phyloP scores from a whole-genome alignment of 1,140 invertebrate genomes.

The Pseudomyrmex flavicornis region DNA sequence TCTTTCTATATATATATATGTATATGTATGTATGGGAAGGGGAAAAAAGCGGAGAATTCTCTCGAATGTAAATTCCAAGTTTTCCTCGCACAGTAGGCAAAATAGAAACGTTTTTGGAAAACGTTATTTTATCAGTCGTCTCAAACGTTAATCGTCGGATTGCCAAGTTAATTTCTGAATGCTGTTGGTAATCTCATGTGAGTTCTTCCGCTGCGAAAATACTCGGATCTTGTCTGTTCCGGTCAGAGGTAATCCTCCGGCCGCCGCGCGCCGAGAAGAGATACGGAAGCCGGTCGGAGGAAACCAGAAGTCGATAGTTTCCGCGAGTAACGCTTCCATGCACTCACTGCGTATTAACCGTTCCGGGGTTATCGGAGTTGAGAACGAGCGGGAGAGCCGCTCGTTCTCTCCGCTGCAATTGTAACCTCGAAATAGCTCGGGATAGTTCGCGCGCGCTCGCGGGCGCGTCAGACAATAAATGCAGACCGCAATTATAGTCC shows the following conservation, averaged over 20 bases:
- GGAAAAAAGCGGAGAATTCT: no score
- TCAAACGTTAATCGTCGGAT: not conserved
- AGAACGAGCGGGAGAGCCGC: not conserved
- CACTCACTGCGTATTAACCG: slow-evolving; percentile 56
- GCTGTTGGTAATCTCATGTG: slow-evolving; percentile 16
- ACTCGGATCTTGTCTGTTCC: slow-evolving; percentile 36
- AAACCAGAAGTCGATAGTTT: slow-evolving; percentile 61
- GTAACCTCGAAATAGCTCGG: slow-evolving; percentile 39
- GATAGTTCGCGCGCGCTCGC: slow-evolving; percentile 1
- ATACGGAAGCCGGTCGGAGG: slow-evolving; percentile 52
- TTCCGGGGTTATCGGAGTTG: slow-evolving; percentile 45
- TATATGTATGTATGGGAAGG: no score
- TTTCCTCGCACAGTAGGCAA: not conserved
- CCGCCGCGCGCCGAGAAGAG: slow-evolving; percentile 12
- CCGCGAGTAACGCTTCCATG: slow-evolving; percentile 57
- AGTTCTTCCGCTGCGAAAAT: slow-evolving; percentile 27
- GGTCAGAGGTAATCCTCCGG: slow-evolving; percentile 47
- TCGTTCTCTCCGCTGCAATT: slow-evolving; percentile 13
- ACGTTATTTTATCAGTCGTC: not conserved
- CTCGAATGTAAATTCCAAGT: no score
- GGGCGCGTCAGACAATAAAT: slow-evolving; percentile 46
- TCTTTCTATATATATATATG: no score
- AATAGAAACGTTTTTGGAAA: not conserved
- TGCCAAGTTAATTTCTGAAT: slow-evolving; percentile 8
- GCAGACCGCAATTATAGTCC: slow-evolving; percentile 41